Evolutionary conservation across 30 jellyfish, hydroid and myxozoan genomes (phyloP), one percentile per base, ranked within the genome.

Genomic region (Turritopsis rubra): DNA sequence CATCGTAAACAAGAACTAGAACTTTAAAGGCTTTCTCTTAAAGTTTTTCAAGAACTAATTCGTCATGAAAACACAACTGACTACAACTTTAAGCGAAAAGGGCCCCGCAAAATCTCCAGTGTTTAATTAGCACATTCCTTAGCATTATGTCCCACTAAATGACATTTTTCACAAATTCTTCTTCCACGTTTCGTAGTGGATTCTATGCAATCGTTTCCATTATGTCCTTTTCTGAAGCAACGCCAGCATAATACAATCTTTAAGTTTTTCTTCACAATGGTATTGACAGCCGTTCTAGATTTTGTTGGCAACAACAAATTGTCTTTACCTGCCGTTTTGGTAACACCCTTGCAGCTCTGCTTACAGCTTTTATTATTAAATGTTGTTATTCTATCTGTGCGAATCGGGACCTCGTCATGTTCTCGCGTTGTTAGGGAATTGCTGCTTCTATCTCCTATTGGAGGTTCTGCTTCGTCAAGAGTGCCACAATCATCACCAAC

Each of bases 171-270:
- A 68, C 77, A 68, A 27, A 68, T 68, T 8, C 9, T 68, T 68
- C 77, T 68, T n/a, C 77, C 77, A 68, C 77, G 77, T n/a, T 8
- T 22, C 9, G 77, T 68, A 8, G 77, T 68, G 9, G 77, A n/a
- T 27, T 68, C 77, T 22, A 8, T 19, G 30, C 77, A 68, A 23
- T 68, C 19, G 0, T 27, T 19, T n/a, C 77, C 77, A 9, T 23
- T 7, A 68, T 68, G 77, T 1, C 77, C 77, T 0, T 23, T 23
- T n/a, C 77, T 23, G 19, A 68, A 19, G 30, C 77, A 68, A 7
- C 30, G 28, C 77, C 77, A 68, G 19, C 77, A 68, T 27, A 68
- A 27, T 17, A 66, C 76, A 66, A 17, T 21, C 7, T 7, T 66
- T 66, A 17, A 17, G 13, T 13, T 13, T 41, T 41, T 41, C 60